Conservation (phyloP, 2,888 invertebrate species). For the Thera obeliscata region DNA sequence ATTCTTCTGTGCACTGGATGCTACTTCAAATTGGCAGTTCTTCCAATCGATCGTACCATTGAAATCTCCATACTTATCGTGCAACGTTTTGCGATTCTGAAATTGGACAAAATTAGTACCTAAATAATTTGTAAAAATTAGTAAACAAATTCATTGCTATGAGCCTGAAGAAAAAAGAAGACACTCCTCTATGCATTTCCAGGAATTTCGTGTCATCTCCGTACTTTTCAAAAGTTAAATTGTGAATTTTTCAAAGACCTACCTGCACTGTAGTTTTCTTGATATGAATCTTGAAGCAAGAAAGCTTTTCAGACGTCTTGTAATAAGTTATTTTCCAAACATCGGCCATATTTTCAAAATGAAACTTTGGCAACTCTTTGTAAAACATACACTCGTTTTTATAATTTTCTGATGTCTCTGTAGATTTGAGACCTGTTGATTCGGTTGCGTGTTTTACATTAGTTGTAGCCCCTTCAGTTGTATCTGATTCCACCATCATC, state of each 20-base stretch:
- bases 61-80: constrained; percentile 48
- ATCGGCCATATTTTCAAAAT: constrained; percentile 47
- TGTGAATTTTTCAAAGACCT: constrained; percentile 21
- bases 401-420: not conserved
- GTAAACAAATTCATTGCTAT: too few species aligned
- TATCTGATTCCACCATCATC: not conserved
- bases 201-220: too few species aligned
- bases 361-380: constrained; percentile 36
- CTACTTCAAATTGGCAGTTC: constrained; percentile 54
- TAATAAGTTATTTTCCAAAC: constrained; percentile 59
- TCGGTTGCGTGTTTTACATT: not conserved
- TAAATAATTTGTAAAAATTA: too few species aligned
- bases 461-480: constrained; percentile 5
- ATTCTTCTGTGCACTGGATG: constrained; percentile 33
- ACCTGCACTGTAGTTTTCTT: constrained; percentile 46
- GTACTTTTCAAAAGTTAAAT: not conserved
- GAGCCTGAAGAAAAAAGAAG: too few species aligned
- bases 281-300: constrained; percentile 58
- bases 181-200: too few species aligned
- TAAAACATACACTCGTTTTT: constrained; percentile 27
- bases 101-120: constrained; percentile 10
- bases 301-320: constrained; percentile 40
- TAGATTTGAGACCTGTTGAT: not conserved
- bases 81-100: constrained; percentile 47
- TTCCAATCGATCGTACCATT: constrained; percentile 52